phyloP scores from a whole-genome alignment of 2,888 invertebrate genomes.

The Meteorus colon region DNA sequence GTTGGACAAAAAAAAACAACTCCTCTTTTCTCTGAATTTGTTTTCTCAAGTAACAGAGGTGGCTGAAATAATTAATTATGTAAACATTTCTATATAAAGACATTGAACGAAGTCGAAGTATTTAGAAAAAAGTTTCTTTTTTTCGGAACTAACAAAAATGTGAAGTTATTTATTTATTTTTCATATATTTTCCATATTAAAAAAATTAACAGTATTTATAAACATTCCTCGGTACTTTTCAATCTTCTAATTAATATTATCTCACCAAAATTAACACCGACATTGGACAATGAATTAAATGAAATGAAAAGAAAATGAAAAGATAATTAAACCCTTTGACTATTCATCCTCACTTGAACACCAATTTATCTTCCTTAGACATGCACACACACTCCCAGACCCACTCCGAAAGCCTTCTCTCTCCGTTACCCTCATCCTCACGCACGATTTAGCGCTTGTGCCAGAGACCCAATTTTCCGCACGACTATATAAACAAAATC shows the following conservation, averaged over 20 bases:
- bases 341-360: background rate
- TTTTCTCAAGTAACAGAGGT: no score
- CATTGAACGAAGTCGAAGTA: no score
- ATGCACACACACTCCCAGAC: background rate
- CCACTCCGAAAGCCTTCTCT: background rate
- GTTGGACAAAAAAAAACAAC: background rate
- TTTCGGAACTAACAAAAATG: no score
- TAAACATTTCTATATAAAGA: no score
- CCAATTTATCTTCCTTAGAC: background rate
- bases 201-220: no score
- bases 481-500: background rate
- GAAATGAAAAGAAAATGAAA: background rate
- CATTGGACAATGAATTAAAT: background rate
- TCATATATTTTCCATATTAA: no score
- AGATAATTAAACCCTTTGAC: background rate
- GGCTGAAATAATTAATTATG: no score
- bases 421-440: background rate
- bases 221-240: no score
- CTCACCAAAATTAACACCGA: background rate
- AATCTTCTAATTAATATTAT: no score
- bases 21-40: no score
- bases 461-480: conserved; percentile 30
- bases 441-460: conserved; percentile 4
- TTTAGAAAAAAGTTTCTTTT: no score
- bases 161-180: no score